phyloP scores from a whole-genome alignment of 2,888 invertebrate species.

The Dromius quadrimaculatus region DNA sequence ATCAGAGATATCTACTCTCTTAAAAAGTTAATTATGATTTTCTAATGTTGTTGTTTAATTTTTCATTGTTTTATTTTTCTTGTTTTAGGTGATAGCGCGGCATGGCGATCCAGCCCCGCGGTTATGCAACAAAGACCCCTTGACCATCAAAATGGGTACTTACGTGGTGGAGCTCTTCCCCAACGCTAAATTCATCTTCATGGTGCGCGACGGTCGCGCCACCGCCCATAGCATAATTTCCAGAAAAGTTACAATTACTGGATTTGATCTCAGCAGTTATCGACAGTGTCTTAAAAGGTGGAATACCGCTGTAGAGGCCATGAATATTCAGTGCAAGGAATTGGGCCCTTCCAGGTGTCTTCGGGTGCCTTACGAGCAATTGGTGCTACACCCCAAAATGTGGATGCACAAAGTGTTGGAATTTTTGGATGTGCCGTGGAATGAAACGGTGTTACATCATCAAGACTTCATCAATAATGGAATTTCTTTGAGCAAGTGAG shows the following conservation, averaged over 20 bases:
- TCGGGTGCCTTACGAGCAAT: conserved; percentile 94
- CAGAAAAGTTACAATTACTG: conserved; percentile 91
- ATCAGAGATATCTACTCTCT: too few species aligned
- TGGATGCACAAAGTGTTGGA: conserved; percentile 89
- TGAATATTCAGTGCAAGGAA: conserved; percentile 93
- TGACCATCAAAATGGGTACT: conserved; percentile 96
- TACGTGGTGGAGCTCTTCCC: conserved; percentile 96
- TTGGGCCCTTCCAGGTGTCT: conserved; percentile 84
- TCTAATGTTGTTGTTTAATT: too few species aligned
- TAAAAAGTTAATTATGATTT: too few species aligned
- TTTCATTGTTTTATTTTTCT: too few species aligned
- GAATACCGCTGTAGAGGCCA: conserved; percentile 94
- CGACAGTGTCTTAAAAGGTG: conserved; percentile 96
- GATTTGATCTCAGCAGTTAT: conserved; percentile 94
- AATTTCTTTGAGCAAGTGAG: conserved; percentile 94
- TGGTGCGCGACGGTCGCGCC: conserved; percentile 98
- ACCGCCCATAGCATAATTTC: conserved; percentile 99
- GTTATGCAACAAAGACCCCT: conserved; percentile 98
- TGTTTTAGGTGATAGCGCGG: conserved; percentile 93
- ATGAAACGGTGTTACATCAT: conserved; percentile 96
- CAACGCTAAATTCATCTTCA: conserved; percentile 96
- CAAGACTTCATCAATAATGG: conserved; percentile 98
- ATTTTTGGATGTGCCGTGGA: conserved; percentile 95
- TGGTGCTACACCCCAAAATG: conserved; percentile 92
- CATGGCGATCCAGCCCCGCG: conserved; percentile 96